Percentiles rank a stretch among this genome's conserved stretches.
These are phyloP conservation scores for Thamnophis elegans DNA, from an alignment of 2,797 vertebrate species.

Conservation along the genomic window DNA sequence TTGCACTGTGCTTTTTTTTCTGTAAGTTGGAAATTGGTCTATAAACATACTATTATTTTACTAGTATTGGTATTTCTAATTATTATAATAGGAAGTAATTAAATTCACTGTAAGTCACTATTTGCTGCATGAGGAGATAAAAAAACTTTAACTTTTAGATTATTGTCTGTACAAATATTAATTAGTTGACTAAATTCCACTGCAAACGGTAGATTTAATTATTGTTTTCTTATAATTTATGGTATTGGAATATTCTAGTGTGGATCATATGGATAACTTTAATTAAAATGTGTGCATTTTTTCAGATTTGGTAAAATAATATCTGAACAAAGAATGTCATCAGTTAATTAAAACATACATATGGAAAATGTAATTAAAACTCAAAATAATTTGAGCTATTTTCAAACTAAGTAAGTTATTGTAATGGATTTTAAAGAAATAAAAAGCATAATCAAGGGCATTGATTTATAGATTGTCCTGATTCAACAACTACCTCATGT, in stretches of 20 bases:
- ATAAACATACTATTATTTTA: not conserved
- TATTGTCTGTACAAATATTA: slow-evolving; percentile 74
- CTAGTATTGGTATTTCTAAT: not conserved
- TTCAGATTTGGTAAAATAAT: slow-evolving; percentile 71
- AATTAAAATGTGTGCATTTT: slow-evolving; percentile 77
- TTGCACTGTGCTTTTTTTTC: not conserved
- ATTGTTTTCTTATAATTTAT: slow-evolving; percentile 73
- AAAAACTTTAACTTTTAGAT: slow-evolving; percentile 60
- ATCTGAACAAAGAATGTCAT: slow-evolving; percentile 72
- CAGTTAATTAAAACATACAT: slow-evolving; percentile 76
- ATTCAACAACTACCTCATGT: not conserved
- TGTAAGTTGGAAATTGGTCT: not conserved
- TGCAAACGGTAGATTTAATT: slow-evolving; percentile 68
- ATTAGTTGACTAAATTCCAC: slow-evolving; percentile 74
- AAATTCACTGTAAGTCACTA: slow-evolving; percentile 60
- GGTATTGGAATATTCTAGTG: slow-evolving; percentile 72
- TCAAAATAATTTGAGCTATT: slow-evolving; percentile 62
- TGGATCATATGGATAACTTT: slow-evolving; percentile 61
- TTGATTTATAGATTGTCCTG: not conserved
- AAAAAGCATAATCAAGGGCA: slow-evolving; percentile 28
- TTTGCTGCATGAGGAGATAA: slow-evolving; percentile 51
- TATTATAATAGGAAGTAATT: slow-evolving; percentile 54
- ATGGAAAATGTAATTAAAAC: slow-evolving; percentile 73
- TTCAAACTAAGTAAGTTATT: slow-evolving; percentile 53
- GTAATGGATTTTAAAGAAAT: slow-evolving; percentile 45